These are phyloP conservation scores for Chelidonichthys spinosus DNA, from an alignment of 2,797 vertebrate species.

Conservation along the genomic window DNA sequence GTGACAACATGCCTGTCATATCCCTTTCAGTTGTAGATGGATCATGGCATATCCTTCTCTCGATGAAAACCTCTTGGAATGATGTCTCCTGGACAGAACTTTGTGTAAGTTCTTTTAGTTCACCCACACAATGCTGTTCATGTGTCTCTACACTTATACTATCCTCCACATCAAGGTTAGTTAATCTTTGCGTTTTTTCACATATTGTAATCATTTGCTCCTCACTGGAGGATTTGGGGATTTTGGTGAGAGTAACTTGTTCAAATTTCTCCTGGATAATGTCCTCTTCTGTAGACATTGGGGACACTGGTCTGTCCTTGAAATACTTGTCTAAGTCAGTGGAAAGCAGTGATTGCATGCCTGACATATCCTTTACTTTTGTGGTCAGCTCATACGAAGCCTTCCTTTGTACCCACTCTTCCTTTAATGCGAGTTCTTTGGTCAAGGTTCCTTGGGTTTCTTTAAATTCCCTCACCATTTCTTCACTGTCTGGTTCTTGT, in stretches of 20 bases:
- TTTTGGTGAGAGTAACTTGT: conserved; percentile 43
- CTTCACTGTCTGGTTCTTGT: conserved; percentile 11
- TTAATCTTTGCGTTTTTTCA: conserved; percentile 17
- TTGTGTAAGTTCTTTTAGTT: conserved; percentile 2
- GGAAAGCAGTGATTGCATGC: conserved; percentile 61
- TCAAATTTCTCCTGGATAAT: conserved; percentile 49
- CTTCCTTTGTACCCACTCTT: conserved; percentile 33
- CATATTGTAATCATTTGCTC: background rate
- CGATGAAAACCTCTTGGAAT: conserved; percentile 36
- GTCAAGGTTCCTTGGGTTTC: conserved; percentile 15
- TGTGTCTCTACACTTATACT: conserved; percentile 9
- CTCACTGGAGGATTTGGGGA: conserved; percentile 5
- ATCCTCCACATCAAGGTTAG: conserved; percentile 7
- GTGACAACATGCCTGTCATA: conserved; percentile 58
- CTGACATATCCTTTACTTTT: conserved; percentile 52
- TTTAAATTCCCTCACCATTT: background rate
- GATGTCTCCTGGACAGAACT: conserved; percentile 29
- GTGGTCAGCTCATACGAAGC: conserved; percentile 21
- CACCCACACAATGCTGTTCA: conserved; percentile 2
- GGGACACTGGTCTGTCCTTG: conserved; percentile 29
- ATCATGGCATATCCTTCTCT: conserved; percentile 1
- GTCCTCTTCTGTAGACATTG: conserved; percentile 36
- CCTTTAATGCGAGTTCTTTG: conserved; percentile 44
- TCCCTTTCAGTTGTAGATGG: conserved; percentile 42
- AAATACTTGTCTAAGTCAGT: conserved; percentile 58